Percentiles rank a stretch among this genome's conserved stretches.
Conservation (phyloP, 2,113 vertebrate genomes). For the Peromyscus maniculatus region DNA sequence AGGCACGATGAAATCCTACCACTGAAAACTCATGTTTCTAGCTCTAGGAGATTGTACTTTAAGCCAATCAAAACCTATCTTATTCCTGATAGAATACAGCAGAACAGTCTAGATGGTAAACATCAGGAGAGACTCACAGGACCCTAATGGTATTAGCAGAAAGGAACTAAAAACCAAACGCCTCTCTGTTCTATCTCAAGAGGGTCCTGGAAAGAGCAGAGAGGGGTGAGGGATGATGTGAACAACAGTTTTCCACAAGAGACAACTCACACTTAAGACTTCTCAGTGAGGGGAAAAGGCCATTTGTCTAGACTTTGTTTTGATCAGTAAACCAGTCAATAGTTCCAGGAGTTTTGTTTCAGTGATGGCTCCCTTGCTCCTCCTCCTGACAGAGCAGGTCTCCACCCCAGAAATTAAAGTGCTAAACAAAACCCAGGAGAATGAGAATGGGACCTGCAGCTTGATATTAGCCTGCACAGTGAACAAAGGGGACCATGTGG, state of each 20-base stretch:
- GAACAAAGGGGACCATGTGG: conserved; percentile 67
- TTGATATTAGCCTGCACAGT: conserved; percentile 51
- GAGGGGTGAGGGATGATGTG: not conserved
- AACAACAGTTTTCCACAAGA: not conserved
- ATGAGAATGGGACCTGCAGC: conserved; percentile 56
- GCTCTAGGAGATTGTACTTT: not conserved
- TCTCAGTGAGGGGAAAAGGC: not conserved
- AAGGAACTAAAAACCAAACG: not conserved
- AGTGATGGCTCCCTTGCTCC: conserved; percentile 55
- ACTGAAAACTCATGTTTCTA: not conserved
- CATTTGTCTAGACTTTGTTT: not conserved
- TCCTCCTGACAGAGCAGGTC: conserved; percentile 77
- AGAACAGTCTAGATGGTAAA: not conserved
- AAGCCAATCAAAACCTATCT: not conserved
- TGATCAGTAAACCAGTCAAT: not conserved
- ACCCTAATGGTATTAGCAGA: not conserved
- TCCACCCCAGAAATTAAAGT: conserved; percentile 78
- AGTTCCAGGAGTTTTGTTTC: not conserved
- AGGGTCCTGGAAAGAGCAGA: not conserved
- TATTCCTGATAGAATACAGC: not conserved
- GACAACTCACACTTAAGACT: not conserved
- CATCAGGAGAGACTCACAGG: not conserved
- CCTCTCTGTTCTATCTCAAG: not conserved
- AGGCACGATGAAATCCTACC: not conserved
- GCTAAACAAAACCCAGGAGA: conserved; percentile 63